Evolutionary conservation across 2,888 invertebrate species (phyloP).

Genomic region (Chloromyia formosa): DNA sequence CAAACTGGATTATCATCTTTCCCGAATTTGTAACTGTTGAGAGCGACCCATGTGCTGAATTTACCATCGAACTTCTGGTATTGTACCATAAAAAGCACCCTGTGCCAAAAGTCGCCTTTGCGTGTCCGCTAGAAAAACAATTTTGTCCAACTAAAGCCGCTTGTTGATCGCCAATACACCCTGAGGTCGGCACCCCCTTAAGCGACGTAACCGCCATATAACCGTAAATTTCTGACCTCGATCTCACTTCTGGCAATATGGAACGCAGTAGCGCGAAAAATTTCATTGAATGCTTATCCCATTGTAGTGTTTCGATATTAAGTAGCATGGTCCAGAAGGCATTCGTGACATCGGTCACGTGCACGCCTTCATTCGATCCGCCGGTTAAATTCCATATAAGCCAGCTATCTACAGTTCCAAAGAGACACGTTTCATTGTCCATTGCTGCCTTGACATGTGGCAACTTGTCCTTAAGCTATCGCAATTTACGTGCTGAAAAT

Average conservation of each 20-base stretch:
- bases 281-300: conserved; percentile 83
- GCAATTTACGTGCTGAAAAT: conserved; percentile 91
- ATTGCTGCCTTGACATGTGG: conserved; percentile 80
- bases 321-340: no score
- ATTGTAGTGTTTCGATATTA: conserved; percentile 86
- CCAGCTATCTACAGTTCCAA: no score
- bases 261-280: conserved; percentile 87
- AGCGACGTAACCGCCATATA: conserved; percentile 16
- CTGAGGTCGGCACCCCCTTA: conserved; percentile 80
- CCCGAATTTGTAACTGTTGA: conserved; percentile 95
- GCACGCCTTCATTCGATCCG: conserved; percentile 80
- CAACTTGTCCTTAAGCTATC: conserved; percentile 93
- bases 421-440: no score
- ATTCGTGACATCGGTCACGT: conserved; percentile 96
- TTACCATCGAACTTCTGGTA: conserved; percentile 79
- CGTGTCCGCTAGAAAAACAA: conserved; percentile 88
- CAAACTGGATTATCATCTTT: conserved; percentile 79
- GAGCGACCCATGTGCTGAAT: conserved; percentile 86
- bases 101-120: conserved; percentile 97
- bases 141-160: conserved; percentile 94
- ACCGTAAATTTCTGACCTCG: conserved; percentile 92
- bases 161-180: conserved; percentile 96
- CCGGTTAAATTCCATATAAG: no score
- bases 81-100: conserved; percentile 97
- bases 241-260: conserved; percentile 88